These are phyloP conservation scores for Arothron firmamentum DNA, from an alignment of 2,113 vertebrate genomes.

Conservation along the genomic window DNA sequence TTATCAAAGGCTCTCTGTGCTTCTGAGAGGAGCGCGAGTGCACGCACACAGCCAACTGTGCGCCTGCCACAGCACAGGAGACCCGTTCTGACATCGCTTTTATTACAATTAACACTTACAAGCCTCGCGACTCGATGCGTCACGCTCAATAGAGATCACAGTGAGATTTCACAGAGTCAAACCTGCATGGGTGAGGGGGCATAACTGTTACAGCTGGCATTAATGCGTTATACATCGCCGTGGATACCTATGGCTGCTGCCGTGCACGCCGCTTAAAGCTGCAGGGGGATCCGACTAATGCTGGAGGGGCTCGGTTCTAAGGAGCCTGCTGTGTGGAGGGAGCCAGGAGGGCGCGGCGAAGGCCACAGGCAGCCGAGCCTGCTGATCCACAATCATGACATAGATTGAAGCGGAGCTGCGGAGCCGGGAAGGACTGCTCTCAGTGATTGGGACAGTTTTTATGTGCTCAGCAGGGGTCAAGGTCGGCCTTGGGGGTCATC, in stretches of 20 bases:
- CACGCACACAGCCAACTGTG: neutral
- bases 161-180: conserved; percentile 52
- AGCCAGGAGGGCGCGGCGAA: conserved; percentile 8
- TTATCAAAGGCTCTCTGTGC: conserved; percentile 3
- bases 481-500: conserved; percentile 27
- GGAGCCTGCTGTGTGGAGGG: conserved; percentile 13
- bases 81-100: conserved; percentile 30
- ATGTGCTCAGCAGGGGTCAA: neutral
- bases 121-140: conserved; percentile 60
- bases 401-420: neutral
- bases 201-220: conserved; percentile 14
- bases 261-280: conserved; percentile 11
- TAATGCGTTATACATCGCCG: conserved; percentile 9
- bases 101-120: conserved; percentile 61
- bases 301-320: conserved; percentile 17
- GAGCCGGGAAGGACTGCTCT: neutral
- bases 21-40: neutral
- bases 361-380: conserved; percentile 1
- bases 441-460: conserved; percentile 6
- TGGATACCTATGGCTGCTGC: neutral
- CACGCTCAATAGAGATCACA: conserved; percentile 27
- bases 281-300: conserved; percentile 19
- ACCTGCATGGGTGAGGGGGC: conserved; percentile 10
- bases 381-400: conserved; percentile 8
- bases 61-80: conserved; percentile 1